Evolutionary conservation across 2,113 vertebrate species (phyloP).

Genomic region (Nipponia nippon): DNA sequence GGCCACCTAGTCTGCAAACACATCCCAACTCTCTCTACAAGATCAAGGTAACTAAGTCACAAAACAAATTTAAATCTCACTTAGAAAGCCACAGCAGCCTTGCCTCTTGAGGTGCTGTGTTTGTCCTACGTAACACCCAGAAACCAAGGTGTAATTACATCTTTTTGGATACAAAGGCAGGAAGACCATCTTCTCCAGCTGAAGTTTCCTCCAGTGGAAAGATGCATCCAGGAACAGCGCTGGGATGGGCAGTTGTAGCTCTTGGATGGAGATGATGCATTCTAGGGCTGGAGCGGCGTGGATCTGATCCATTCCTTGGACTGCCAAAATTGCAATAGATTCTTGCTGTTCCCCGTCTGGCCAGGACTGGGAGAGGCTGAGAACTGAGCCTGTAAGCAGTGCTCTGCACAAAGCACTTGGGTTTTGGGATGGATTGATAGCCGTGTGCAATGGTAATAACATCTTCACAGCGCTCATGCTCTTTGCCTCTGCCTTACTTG

Average conservation of each 20-base stretch:
- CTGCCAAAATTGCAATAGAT: not conserved
- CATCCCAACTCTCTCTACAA: not conserved
- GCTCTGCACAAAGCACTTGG: not conserved
- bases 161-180: not conserved
- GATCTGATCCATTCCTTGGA: not conserved
- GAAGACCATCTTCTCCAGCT: not conserved
- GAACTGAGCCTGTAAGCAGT: not conserved
- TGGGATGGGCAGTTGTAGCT: not conserved
- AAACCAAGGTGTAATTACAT: fast-evolving
- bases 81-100: not conserved
- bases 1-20: not conserved
- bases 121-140: not conserved
- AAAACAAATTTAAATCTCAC: not conserved
- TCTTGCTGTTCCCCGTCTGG: not conserved
- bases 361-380: not conserved
- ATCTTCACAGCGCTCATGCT: fast-evolving
- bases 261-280: not conserved
- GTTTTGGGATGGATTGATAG: not conserved
- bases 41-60: not conserved
- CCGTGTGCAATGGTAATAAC: no score
- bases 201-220: not conserved
- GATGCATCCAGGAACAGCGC: not conserved
- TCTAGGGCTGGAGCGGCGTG: not conserved
- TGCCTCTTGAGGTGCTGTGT: fast-evolving
- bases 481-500: not conserved